Base-by-base conservation (phyloP, 2,888 invertebrate genomes). In the Brenthis daphne region DNA sequence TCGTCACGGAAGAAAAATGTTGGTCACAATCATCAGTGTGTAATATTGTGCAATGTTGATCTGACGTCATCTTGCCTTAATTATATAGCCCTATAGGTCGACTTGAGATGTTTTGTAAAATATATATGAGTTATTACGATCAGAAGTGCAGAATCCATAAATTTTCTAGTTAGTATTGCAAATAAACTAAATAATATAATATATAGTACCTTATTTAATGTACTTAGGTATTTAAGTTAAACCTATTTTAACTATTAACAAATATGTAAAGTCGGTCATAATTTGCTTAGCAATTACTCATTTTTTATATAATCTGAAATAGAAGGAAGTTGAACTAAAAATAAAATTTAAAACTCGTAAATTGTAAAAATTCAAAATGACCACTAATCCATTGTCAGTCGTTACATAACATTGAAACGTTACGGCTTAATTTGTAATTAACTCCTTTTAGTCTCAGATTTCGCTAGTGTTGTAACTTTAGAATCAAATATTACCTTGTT, bases 31-130 rank as follows among this genome's bases (percentile, higher is more conserved):
- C 56, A 54, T 50, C 47, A 50, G 65, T 65, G 20, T 56, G 63
- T 57, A 57, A 69, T 29, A 57, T 70, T 70, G 64, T 67, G 70
- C 55, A 70, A 70, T 24, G 47, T 6, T 48, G n/a, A 16, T 53
- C 20, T 37, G 60, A 61, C 67, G 69, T 54, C 58, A 37, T 50
- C 50, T 47, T 20, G 12, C 14, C 37, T 53, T 63, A 54, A 63
- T 63, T 63, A 33, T 63, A 63, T 16, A 16, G 16, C 16, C 53
- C 63, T 63, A 63, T 43, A 53, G 13, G 5, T 24, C 29, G 29
- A 6, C n/a, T 33, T 33, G 16, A 37, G 51, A 43, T 37, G 14
- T 53, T 33, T 63, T n/a, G 20, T 51, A 53, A 51, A 16, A 2
- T 51, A 8, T 6, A 3, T 20, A 47, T 8, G 24, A 11, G 50